Evolutionary conservation across 2,113 vertebrate genomes (phyloP).

Genomic region (Tympanuchus pallidicinctus): DNA sequence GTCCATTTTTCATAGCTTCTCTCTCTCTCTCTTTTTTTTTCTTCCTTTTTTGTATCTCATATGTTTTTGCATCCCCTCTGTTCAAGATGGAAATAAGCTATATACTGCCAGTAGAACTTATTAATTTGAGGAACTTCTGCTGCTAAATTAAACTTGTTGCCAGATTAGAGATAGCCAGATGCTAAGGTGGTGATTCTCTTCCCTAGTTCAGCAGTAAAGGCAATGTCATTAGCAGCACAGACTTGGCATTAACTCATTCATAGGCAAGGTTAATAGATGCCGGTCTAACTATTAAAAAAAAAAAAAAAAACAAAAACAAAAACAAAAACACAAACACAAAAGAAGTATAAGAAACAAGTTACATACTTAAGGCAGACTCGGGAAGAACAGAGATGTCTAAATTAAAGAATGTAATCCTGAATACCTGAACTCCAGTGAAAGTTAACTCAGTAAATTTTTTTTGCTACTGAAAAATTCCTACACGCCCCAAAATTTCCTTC

Average conservation of each 20-base stretch:
- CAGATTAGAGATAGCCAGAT: constrained; percentile 4
- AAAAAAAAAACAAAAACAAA: neutral
- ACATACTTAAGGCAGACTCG: neutral
- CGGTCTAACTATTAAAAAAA: neutral
- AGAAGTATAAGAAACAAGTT: neutral
- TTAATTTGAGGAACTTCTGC: constrained; percentile 21
- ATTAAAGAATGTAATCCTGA: neutral
- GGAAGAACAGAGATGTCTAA: neutral
- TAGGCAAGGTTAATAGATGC: neutral
- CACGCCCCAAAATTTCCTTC: neutral
- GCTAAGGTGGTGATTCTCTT: neutral
- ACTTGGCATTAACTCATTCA: neutral
- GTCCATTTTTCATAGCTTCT: neutral
- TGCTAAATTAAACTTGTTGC: constrained; percentile 40
- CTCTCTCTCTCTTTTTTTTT: neutral
- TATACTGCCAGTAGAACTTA: neutral
- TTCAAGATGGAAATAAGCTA: constrained; percentile 1
- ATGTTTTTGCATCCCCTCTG: neutral
- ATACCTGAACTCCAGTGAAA: neutral
- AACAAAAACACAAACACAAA: neutral
- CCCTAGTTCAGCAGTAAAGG: constrained; percentile 18
- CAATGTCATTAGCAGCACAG: neutral
- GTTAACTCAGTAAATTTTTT: neutral
- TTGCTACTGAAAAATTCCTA: neutral
- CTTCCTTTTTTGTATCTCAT: neutral